Evolutionary conservation across 2,888 invertebrate genomes (phyloP), one percentile per base, ranked within the genome.

Genomic region (Carterocephalus palaemon): DNA sequence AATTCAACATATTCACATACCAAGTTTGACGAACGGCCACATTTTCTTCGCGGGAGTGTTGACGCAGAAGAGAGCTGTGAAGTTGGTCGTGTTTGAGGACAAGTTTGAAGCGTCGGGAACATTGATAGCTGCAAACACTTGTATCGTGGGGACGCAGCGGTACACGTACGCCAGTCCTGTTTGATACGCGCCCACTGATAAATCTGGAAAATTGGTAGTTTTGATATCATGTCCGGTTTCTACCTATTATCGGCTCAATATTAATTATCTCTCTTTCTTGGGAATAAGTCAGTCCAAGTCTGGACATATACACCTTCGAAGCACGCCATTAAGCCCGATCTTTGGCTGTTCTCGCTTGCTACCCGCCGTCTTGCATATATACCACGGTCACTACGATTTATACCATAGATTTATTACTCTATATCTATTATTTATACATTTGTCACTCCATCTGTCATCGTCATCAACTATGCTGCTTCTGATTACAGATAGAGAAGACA

Each of bases 121-220:
- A 29, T 59, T 62, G 36, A 84, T 75, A 1, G 51, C 62, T 0
- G 76, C 56, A 3, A 59, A 55, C 0, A 85, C 71, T 5, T 62
- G 54, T 3, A 87, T 62, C 0, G 84, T 78, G 7, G 82, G 85
- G 23, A 82, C 57, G 46, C 87, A 80, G 1, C 80, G 64, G 43
- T 90, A 81, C 2, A 92, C 40, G 2, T 90, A 89, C 0, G 79
- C 89, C 43, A 88, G 83, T 8, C 78, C 82, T 1, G 90, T 90
- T n/a, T 74, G 64, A 46, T 88, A 84, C 0, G 92, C 88, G 1
- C 92, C 92, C 6, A 91, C 70, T 0, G 88, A 89, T 41, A 91
- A 47, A 73, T 91, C 91, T 90, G 64, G 51, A 88, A 82, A n/a
- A n/a, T n/a, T n/a, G n/a, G n/a, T n/a, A n/a, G n/a, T n/a, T n/a